Percentiles rank a stretch among this genome's conserved stretches.
Evolutionary conservation across 2,797 vertebrate genomes (phyloP).

Genomic region (Mustela erminea): DNA sequence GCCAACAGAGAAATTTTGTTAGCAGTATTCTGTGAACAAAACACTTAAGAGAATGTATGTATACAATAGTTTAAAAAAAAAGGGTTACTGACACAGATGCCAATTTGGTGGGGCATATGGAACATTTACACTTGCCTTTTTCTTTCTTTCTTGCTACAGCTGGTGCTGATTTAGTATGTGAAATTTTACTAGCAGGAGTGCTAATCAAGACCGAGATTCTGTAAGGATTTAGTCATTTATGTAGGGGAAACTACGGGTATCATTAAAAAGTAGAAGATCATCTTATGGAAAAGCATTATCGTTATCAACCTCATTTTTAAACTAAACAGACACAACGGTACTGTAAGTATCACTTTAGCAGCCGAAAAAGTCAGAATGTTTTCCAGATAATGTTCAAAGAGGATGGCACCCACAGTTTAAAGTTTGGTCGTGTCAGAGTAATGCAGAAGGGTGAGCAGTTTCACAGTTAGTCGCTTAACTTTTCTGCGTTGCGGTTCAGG

Average conservation of each 20-base stretch:
- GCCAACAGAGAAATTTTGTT: conserved; percentile 89
- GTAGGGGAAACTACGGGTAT: conserved; percentile 90
- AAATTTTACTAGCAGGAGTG: conserved; percentile 93
- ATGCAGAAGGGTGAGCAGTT: conserved; percentile 45
- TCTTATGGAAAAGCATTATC: conserved; percentile 89
- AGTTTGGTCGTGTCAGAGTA: conserved; percentile 33
- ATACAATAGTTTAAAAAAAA: conserved; percentile 91
- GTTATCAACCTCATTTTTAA: conserved; percentile 91
- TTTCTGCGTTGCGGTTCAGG: conserved; percentile 2
- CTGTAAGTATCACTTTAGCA: conserved; percentile 86
- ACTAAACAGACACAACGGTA: conserved; percentile 87
- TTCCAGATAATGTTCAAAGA: conserved; percentile 73
- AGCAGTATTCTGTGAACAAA: conserved; percentile 90
- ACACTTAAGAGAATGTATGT: conserved; percentile 92
- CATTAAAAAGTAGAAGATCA: conserved; percentile 92
- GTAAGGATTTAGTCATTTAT: conserved; percentile 91
- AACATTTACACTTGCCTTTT: conserved; percentile 92
- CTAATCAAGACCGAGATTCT: conserved; percentile 92
- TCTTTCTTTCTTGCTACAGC: conserved; percentile 92
- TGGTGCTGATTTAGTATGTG: conserved; percentile 93
- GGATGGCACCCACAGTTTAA: conserved; percentile 62
- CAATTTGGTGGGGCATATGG: conserved; percentile 92
- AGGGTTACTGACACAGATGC: conserved; percentile 93
- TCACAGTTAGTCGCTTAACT: conserved; percentile 48
- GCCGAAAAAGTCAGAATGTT: conserved; percentile 78